phyloP scores from a whole-genome alignment of 2,888 invertebrate species.

The Drosophila pseudotakahashii region DNA sequence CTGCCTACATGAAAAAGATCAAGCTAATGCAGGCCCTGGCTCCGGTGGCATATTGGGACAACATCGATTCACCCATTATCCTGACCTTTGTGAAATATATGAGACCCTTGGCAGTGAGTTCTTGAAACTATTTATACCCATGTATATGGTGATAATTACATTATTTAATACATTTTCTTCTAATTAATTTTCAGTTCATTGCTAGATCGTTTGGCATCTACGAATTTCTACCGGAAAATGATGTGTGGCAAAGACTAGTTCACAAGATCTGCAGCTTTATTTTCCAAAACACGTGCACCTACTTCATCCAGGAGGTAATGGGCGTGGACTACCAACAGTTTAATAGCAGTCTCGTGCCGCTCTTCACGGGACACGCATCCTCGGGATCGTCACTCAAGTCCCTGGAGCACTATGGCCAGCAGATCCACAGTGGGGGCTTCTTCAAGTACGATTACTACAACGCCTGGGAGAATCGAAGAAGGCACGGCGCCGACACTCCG shows the following conservation, averaged over 20 bases:
- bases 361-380: constrained; percentile 87
- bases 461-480: constrained; percentile 55
- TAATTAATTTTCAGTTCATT: constrained; percentile 13
- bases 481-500: constrained; percentile 46
- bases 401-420: constrained; percentile 86
- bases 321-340: constrained; percentile 84
- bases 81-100: background rate
- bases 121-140: too few species aligned
- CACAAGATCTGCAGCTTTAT: constrained; percentile 45
- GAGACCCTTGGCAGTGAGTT: constrained; percentile 12
- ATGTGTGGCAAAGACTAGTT: constrained; percentile 27
- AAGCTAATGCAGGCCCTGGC: constrained; percentile 85
- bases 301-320: constrained; percentile 85
- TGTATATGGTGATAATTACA: too few species aligned
- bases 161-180: background rate
- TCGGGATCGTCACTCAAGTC: constrained; percentile 86
- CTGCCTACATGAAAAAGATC: constrained; percentile 86
- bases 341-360: constrained; percentile 85
- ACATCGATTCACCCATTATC: constrained; percentile 74
- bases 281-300: constrained; percentile 54
- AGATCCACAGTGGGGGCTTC: constrained; percentile 74
- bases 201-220: constrained; percentile 37
- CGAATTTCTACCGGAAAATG: constrained; percentile 57
- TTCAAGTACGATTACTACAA: constrained; percentile 85
- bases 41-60: constrained; percentile 85